Evolutionary conservation across 2,888 invertebrate species (phyloP).

Genomic region (Cinara cedri): DNA sequence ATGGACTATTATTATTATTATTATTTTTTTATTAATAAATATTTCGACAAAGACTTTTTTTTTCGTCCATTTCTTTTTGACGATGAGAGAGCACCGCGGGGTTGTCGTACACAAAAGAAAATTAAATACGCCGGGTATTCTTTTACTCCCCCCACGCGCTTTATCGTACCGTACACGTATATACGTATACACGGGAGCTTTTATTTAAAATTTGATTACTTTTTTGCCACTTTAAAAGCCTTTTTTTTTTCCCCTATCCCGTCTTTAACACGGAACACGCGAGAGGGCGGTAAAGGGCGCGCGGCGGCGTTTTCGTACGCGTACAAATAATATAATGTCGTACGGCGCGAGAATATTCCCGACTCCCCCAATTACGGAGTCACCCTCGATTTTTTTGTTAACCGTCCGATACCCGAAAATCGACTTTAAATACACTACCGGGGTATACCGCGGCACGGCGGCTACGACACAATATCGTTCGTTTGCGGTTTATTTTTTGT

Average conservation of each 20-base stretch:
- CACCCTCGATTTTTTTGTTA: slow-evolving; percentile 8
- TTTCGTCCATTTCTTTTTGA: slow-evolving; percentile 28
- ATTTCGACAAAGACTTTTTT: slow-evolving; percentile 43
- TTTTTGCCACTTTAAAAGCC: slow-evolving; percentile 55
- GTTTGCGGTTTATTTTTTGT: slow-evolving; percentile 33
- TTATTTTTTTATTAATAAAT: slow-evolving; percentile 43
- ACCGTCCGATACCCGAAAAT: slow-evolving; percentile 9
- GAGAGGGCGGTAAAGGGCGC: slow-evolving; percentile 41
- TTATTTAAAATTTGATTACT: slow-evolving; percentile 57
- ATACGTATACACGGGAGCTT: slow-evolving; percentile 24
- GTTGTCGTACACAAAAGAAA: slow-evolving; percentile 51
- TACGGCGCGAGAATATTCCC: neutral
- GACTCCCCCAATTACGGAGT: slow-evolving; percentile 46
- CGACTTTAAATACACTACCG: neutral
- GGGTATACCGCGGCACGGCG: too few species aligned
- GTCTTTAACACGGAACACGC: slow-evolving; percentile 43
- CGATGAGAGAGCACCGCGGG: slow-evolving; percentile 22
- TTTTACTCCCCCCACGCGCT: slow-evolving; percentile 34
- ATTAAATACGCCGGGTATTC: slow-evolving; percentile 51
- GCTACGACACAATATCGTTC: slow-evolving; percentile 6
- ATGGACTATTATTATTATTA: slow-evolving; percentile 43
- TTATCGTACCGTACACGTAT: too few species aligned
- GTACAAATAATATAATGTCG: neutral
- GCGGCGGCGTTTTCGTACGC: slow-evolving; percentile 13
- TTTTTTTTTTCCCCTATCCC: slow-evolving; percentile 22